Conservation (phyloP, 35 echinoderm and acorn worm genomes). For the Lytechinus pictus region DNA sequence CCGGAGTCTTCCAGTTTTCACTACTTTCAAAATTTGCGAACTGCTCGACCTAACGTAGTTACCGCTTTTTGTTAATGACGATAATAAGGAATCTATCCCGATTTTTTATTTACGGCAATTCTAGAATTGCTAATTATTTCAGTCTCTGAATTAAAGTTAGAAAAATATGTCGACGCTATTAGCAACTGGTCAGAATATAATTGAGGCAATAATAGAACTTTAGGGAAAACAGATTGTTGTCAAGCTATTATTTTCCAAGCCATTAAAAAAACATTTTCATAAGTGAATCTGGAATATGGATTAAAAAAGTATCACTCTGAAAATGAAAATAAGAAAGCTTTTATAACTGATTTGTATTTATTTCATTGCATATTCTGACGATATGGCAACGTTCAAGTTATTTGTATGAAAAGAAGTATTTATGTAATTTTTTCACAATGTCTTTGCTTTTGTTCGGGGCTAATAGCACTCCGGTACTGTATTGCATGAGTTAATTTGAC, state of each 20-base stretch:
- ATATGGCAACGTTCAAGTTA: neutral
- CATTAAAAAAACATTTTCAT: neutral
- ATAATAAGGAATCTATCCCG: no score
- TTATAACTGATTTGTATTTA: neutral
- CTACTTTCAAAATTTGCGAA: no score
- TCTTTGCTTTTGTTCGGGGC: neutral
- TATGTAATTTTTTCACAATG: neutral
- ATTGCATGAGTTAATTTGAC: neutral
- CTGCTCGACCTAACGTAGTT: no score
- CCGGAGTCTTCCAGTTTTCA: neutral
- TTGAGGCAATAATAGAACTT: no score
- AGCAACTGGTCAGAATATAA: neutral
- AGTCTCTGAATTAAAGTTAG: no score
- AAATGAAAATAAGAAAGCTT: neutral
- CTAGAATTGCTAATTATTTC: no score
- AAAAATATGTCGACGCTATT: neutral
- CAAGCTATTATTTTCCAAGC: neutral
- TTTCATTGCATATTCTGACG: neutral
- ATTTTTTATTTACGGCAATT: no score
- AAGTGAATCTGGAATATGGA: neutral
- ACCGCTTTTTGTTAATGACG: no score
- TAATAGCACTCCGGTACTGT: neutral
- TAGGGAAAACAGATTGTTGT: neutral
- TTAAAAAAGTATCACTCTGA: neutral
- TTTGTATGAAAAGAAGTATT: slow-evolving; percentile 6